These are phyloP conservation scores for Saturnia japonica DNA, from an alignment of 2,888 invertebrate genomes.

Conservation along the genomic window DNA sequence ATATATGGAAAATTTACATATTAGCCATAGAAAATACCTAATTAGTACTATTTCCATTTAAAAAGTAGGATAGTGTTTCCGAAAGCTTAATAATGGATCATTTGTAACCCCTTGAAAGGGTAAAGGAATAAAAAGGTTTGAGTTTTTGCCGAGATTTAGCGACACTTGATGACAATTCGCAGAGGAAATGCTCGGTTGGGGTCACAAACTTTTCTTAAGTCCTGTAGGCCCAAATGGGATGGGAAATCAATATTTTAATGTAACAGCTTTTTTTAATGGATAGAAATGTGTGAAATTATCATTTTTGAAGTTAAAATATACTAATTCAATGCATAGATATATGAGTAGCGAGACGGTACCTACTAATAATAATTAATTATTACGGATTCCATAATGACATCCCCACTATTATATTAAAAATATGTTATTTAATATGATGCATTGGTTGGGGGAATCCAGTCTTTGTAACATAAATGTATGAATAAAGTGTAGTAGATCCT, in stretches of 20 bases:
- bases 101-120: constrained; percentile 1
- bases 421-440: no score
- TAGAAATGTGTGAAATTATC: background rate
- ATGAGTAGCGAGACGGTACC: no score
- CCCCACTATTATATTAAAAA: no score
- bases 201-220: background rate
- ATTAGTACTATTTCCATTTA: background rate
- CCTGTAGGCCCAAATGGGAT: background rate
- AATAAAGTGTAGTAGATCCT: no score
- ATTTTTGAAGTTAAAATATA: background rate
- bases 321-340: background rate
- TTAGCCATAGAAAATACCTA: background rate
- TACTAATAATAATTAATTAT: no score
- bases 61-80: background rate
- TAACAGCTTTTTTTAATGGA: background rate
- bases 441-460: no score
- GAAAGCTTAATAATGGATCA: background rate
- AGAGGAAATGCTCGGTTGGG: constrained; percentile 1
- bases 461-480: no score
- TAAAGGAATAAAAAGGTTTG: background rate
- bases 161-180: constrained; percentile 7
- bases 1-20: background rate
- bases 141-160: background rate
- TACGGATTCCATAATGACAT: no score
- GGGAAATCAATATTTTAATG: background rate